These are phyloP conservation scores for Holacanthella duospinosa DNA, from an alignment of 2,888 invertebrate species.

Conservation along the genomic window DNA sequence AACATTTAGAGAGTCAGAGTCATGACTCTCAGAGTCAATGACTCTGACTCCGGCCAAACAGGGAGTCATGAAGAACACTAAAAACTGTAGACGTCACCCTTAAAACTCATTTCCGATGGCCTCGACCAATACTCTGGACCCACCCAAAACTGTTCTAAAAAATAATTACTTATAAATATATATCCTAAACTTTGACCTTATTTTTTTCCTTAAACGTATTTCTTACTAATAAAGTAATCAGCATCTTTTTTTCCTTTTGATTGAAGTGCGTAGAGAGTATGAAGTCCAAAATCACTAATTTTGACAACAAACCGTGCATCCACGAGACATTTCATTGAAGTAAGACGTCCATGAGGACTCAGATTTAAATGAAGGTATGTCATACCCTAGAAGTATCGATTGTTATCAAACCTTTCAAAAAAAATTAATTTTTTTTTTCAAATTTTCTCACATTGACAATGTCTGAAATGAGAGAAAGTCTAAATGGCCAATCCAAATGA, in stretches of 20 bases:
- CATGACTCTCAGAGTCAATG: too few relatives aligned
- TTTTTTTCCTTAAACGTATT: not conserved
- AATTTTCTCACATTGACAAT: slow-evolving; percentile 76
- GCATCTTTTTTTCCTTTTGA: slow-evolving; percentile 26
- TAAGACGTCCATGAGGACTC: slow-evolving; percentile 70
- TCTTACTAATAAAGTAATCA: slow-evolving; percentile 35
- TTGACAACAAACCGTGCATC: slow-evolving; percentile 83
- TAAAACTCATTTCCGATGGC: slow-evolving; percentile 64
- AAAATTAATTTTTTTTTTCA: not conserved
- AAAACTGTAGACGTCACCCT: slow-evolving; percentile 86
- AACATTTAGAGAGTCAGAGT: too few relatives aligned
- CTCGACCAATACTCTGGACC: slow-evolving; percentile 69
- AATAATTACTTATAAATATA: not conserved
- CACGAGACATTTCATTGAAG: slow-evolving; percentile 77
- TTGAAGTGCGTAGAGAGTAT: slow-evolving; percentile 47
- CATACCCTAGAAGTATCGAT: too few relatives aligned
- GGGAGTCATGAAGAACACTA: too few relatives aligned
- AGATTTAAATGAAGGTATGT: slow-evolving; percentile 72
- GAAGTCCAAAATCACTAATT: slow-evolving; percentile 76
- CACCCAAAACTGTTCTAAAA: slow-evolving; percentile 68
- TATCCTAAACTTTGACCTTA: not conserved
- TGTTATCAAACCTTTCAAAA: too few relatives aligned
- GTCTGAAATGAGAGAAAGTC: slow-evolving; percentile 81
- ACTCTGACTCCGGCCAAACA: too few relatives aligned
- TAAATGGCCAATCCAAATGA: slow-evolving; percentile 77